Conservation (phyloP, 2,113 vertebrate species). For the Azemiops feae region DNA sequence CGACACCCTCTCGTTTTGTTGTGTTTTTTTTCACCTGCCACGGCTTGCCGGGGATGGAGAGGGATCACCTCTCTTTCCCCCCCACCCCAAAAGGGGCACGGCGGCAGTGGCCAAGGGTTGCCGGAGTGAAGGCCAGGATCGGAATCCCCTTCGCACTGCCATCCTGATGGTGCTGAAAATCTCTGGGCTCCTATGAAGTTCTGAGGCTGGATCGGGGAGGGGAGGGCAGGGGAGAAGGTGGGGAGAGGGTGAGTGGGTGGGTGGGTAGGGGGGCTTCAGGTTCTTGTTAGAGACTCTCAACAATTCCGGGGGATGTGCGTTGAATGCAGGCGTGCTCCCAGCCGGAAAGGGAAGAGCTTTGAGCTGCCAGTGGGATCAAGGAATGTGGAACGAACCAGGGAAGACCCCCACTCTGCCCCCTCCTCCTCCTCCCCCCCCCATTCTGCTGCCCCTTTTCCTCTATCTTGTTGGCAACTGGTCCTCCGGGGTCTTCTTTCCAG, state of each 20-base stretch:
- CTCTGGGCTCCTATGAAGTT: too few relatives aligned
- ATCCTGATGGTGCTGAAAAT: too few relatives aligned
- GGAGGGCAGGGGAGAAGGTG: too few relatives aligned
- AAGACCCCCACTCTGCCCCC: background rate
- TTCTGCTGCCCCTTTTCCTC: too few relatives aligned
- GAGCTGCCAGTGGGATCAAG: background rate
- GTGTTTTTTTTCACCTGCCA: background rate
- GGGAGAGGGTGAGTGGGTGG: background rate
- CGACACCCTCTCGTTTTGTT: background rate
- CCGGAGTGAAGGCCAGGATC: background rate
- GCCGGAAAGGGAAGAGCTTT: too few relatives aligned
- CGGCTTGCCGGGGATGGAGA: accelerated
- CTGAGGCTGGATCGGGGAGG: too few relatives aligned
- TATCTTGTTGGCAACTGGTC: background rate
- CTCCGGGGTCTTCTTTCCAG: background rate
- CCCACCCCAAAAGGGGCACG: too few relatives aligned
- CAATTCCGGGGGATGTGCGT: too few relatives aligned
- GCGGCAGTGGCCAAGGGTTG: background rate
- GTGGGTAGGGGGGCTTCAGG: background rate
- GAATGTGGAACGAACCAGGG: background rate
- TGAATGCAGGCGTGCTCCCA: too few relatives aligned
- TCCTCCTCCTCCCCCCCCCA: background rate
- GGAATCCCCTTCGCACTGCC: background rate
- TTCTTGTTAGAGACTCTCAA: background rate
- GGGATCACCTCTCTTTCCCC: background rate